Evolutionary conservation across 2,113 vertebrate genomes (phyloP).

Genomic region (Suncus etruscus): DNA sequence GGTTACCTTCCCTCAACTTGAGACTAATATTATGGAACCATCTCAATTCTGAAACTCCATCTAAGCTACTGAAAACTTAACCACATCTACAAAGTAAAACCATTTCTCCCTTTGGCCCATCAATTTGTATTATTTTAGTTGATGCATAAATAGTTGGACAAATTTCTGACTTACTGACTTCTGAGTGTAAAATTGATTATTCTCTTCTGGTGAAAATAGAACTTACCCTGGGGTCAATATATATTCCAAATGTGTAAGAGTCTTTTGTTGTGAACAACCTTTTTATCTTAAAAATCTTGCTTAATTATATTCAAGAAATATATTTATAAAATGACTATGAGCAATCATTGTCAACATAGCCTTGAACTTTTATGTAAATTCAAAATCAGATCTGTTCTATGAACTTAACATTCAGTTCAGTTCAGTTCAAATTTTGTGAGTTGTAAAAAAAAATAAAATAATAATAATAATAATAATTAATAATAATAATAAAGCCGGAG

Average conservation of each 20-base stretch:
- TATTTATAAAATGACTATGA: neutral
- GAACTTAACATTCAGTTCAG: neutral
- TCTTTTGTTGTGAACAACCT: rapidly evolving
- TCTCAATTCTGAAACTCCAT: neutral
- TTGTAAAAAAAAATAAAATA: no score
- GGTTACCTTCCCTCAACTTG: neutral
- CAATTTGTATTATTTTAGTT: neutral
- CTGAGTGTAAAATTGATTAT: neutral
- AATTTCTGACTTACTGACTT: neutral
- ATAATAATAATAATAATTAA: no score
- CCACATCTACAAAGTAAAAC: neutral
- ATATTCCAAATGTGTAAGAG: neutral
- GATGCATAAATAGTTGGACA: neutral
- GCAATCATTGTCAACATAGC: neutral
- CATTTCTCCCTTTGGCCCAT: neutral
- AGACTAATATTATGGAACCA: neutral
- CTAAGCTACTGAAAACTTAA: neutral
- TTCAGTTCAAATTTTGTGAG: neutral
- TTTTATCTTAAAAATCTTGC: conserved; percentile 15
- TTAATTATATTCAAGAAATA: neutral
- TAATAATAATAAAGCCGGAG: no score
- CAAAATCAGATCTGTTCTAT: neutral
- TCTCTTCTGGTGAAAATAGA: neutral
- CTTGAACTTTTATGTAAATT: neutral
- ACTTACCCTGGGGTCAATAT: neutral